A percentile compares a stretch with the other conserved stretches of the same genome.
Conservation (phyloP, 2,888 invertebrate genomes). For the Catocala sponsa region DNA sequence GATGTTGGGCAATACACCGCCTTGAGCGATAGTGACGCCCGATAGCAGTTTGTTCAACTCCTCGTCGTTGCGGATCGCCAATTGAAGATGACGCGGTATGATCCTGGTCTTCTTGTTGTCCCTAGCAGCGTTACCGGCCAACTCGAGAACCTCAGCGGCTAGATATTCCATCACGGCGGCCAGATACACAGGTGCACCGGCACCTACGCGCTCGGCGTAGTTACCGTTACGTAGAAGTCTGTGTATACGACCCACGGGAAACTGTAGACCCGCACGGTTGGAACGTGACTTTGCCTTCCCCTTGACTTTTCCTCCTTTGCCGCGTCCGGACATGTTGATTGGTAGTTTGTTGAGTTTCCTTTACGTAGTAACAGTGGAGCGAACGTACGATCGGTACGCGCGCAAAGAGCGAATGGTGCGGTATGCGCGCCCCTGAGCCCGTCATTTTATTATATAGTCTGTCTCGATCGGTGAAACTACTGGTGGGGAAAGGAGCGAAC, state of each 20-base stretch:
- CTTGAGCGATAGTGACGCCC: conserved; percentile 94
- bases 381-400: too few relatives aligned
- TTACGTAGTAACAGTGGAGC: too few relatives aligned
- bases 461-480: too few relatives aligned
- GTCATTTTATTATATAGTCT: too few relatives aligned
- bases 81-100: conserved; percentile 90
- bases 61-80: conserved; percentile 93
- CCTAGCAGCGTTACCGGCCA: conserved; percentile 83
- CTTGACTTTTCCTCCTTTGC: conserved; percentile 30
- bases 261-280: conserved; percentile 85
- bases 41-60: conserved; percentile 92
- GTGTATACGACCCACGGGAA: conserved; percentile 81
- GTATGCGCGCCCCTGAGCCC: too few relatives aligned
- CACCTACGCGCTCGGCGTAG: conserved; percentile 74
- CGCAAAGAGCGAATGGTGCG: too few relatives aligned
- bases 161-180: conserved; percentile 89
- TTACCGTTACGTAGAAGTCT: conserved; percentile 88
- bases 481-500: too few relatives aligned
- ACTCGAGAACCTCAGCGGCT: conserved; percentile 87
- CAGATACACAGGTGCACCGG: conserved; percentile 81
- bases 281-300: conserved; percentile 79
- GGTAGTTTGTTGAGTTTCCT: too few relatives aligned
- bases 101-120: conserved; percentile 92
- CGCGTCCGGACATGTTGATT: too few relatives aligned
- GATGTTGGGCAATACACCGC: conserved; percentile 94